Base-by-base conservation (phyloP, 2,888 invertebrate genomes). In the Cataglyphis albicans region DNA sequence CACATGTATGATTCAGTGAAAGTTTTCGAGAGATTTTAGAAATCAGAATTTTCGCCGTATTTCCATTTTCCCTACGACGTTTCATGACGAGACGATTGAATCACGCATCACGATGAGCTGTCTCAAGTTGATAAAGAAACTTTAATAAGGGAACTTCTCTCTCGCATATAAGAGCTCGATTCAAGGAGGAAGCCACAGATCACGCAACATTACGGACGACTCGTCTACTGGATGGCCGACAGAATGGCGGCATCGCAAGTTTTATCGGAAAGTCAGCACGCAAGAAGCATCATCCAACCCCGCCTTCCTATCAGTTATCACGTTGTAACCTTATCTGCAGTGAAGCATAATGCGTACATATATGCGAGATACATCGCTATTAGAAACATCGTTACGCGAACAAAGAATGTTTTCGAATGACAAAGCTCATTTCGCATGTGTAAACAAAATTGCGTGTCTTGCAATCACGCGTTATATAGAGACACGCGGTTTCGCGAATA, bases 291-390 rank as follows among this genome's bases (percentile, higher is more conserved):
- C 88, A 82, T 35, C 18, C 82, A 59, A 57, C 82, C 76, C 82
- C 82, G 52, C 83, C 85, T 82, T 85, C 85, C 86, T 87, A 89
- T 89, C 91, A 84, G 88, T 90, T 91, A 91, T 91, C 90, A 87
- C 88, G 88, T 89, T 91, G 90, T 89, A 91, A 88, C 86, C 90
- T 90, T 91, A 91, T 91, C 91, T 86, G 63, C 59, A n/a, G 64
- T 63, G 86, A 61, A 84, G 84, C 87, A 86, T 86, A 84, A 86
- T 87, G 82, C 57, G 52, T 21, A 52, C 57, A 61, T 59, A 61
- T 73, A 41, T 61, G 41, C 61, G 7, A 52, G 52, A 38, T 70
- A 72, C 44, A 44, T 81, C 64, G 52, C 74, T 80, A 70, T 84
- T 73, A 81, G 65, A 61, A 29, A 18, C 64, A 75, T 73, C 64